Evolutionary conservation across 2,113 vertebrate genomes (phyloP).

Genomic region (Talpa occidentalis): DNA sequence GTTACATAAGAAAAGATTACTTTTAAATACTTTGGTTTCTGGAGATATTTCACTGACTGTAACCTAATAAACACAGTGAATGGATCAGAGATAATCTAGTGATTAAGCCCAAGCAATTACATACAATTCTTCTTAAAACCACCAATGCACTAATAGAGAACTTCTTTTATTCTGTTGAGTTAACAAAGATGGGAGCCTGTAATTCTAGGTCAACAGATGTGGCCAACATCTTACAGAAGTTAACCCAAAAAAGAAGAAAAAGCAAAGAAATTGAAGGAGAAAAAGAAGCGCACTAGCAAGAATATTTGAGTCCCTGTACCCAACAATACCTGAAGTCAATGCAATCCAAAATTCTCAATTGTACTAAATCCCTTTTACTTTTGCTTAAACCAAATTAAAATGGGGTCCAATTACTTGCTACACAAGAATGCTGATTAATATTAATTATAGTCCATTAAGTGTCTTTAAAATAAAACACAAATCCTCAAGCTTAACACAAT

Average conservation of each 20-base stretch:
- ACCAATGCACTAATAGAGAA: not conserved
- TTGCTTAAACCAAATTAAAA: constrained; percentile 2
- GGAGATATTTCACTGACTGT: not conserved
- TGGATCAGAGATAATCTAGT: not conserved
- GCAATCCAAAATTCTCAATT: not conserved
- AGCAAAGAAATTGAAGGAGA: not conserved
- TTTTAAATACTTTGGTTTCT: not conserved
- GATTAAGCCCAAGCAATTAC: not conserved
- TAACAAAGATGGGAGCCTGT: not conserved
- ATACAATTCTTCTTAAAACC: not conserved
- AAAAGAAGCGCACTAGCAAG: not conserved
- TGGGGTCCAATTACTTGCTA: not conserved
- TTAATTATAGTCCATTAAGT: not conserved
- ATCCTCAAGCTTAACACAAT: not conserved
- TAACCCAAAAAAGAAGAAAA: not conserved
- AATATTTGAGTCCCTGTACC: not conserved
- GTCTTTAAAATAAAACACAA: constrained; percentile 10
- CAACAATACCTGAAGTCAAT: not conserved
- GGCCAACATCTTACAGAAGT: not conserved
- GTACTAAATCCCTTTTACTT: not conserved
- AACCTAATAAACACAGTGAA: not conserved
- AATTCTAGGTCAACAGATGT: not conserved
- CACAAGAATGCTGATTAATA: not conserved
- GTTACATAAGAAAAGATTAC: not conserved
- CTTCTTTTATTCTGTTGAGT: not conserved